Evolutionary conservation across 2,888 invertebrate species (phyloP), one percentile per base, ranked within the genome.

Genomic region (Dioctria rufipes): DNA sequence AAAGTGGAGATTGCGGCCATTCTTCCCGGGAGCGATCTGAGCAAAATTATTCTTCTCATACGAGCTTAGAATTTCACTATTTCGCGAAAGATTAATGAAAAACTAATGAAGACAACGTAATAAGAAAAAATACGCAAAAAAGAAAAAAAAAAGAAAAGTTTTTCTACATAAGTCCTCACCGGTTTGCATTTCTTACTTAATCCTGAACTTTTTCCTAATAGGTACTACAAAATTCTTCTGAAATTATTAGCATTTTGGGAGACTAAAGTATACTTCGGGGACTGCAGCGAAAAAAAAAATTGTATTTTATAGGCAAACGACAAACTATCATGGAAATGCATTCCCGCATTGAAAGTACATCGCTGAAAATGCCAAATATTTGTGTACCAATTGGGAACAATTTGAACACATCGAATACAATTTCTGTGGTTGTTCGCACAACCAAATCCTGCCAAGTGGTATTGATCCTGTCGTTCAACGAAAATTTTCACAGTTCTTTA

Each of bases 341-440:
- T 37, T 51, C 25, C 25, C 25, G 9, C 69, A 69, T 11, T 37
- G 37, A 69, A 49, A 37, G 42, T 6, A 5, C 13, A 67, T 11
- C 46, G 67, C 6, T 43, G 2, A 69, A 69, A 69, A 25, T 6
- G 5, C 25, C 69, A 69, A 73, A 73, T 73, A 60, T 73, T 73
- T 73, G 60, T 73, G 58, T 58, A 54, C 73, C 60, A 73, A 60
- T 73, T 73, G 73, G 73, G 73, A 60, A 51, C 60, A 58, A 60
- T 73, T 73, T 37, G 25, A 69, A 13, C 37, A 37, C 39, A 9
- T 13, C 5, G 25, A 3, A 67, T 67, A 40, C 69, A 51, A 11
- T 51, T 40, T 65, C 67, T 11, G 67, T 49, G 46, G 46, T 46
- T 46, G 13, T 37, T 67, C 37, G 25, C 42, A 42, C 3, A 60